phyloP scores from a whole-genome alignment of 1,140 invertebrate genomes.

The Homarus americanus region DNA sequence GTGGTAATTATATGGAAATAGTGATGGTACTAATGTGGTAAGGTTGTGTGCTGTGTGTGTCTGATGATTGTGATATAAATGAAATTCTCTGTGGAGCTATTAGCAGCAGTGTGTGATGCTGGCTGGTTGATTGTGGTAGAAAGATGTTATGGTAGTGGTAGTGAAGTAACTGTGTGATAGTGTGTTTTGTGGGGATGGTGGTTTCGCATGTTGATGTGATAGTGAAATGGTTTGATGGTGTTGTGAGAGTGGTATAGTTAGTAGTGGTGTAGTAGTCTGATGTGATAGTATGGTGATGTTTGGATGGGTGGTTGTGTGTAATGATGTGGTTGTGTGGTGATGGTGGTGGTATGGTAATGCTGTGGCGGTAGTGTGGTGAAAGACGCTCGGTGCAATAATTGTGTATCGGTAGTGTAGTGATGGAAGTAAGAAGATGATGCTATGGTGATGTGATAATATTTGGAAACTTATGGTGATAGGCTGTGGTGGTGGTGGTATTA shows the following conservation, averaged over 20 bases:
- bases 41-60: too few species aligned
- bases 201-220: neutral
- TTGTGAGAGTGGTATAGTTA: neutral
- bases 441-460: neutral
- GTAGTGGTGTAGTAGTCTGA: neutral
- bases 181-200: neutral
- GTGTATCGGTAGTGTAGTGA: neutral
- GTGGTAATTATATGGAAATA: too few species aligned
- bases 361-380: conserved; percentile 2
- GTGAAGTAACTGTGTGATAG: too few species aligned
- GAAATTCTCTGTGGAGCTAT: too few species aligned
- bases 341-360: conserved; percentile 5
- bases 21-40: neutral
- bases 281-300: neutral
- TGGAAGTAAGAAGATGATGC: neutral
- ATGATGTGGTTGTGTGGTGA: neutral
- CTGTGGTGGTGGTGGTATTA: neutral
- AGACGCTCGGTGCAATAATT: too few species aligned
- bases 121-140: too few species aligned
- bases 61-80: too few species aligned
- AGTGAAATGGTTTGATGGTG: neutral
- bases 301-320: neutral
- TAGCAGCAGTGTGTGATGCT: too few species aligned
- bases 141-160: too few species aligned
- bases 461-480: neutral